Percentiles rank a stretch among this genome's conserved stretches.
phyloP scores from a whole-genome alignment of 2,113 vertebrate species.

The Odontesthes bonariensis region DNA sequence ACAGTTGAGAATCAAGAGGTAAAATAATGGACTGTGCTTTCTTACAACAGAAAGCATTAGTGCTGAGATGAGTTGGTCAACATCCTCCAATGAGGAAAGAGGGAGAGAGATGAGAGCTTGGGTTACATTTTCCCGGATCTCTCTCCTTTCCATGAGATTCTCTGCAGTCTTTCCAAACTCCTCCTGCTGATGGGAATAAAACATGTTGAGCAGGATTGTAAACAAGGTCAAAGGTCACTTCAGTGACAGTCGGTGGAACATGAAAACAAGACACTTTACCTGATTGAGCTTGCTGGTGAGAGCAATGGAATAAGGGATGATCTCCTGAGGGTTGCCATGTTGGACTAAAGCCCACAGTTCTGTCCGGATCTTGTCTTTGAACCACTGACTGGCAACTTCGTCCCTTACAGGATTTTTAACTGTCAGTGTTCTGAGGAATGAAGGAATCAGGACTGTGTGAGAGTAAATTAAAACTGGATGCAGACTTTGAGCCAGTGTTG shows the following conservation, averaged over 20 bases:
- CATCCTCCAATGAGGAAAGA: conserved; percentile 76
- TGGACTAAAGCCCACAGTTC: conserved; percentile 75
- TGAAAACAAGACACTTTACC: conserved; percentile 48
- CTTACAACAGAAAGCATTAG: conserved; percentile 79
- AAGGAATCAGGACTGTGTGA: background rate
- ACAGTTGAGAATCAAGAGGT: background rate
- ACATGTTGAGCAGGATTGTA: background rate
- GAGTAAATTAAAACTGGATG: background rate
- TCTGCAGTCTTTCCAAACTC: conserved; percentile 18
- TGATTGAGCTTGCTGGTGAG: conserved; percentile 83
- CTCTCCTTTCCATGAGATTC: conserved; percentile 65
- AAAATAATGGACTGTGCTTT: background rate
- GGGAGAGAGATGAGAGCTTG: conserved; percentile 75
- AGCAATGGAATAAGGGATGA: conserved; percentile 79
- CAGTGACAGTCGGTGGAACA: background rate
- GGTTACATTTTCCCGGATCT: conserved; percentile 77
- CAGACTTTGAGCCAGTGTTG: too few species aligned
- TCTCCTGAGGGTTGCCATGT: conserved; percentile 81
- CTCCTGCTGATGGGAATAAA: conserved; percentile 61
- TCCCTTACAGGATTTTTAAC: conserved; percentile 50
- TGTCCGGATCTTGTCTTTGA: conserved; percentile 76
- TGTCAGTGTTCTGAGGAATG: conserved; percentile 70
- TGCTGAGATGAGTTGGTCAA: conserved; percentile 81
- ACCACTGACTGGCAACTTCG: conserved; percentile 58
- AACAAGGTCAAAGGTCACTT: background rate